phyloP scores from a whole-genome alignment of 2,113 vertebrate genomes.

The Myrmophylax atrothorax region DNA sequence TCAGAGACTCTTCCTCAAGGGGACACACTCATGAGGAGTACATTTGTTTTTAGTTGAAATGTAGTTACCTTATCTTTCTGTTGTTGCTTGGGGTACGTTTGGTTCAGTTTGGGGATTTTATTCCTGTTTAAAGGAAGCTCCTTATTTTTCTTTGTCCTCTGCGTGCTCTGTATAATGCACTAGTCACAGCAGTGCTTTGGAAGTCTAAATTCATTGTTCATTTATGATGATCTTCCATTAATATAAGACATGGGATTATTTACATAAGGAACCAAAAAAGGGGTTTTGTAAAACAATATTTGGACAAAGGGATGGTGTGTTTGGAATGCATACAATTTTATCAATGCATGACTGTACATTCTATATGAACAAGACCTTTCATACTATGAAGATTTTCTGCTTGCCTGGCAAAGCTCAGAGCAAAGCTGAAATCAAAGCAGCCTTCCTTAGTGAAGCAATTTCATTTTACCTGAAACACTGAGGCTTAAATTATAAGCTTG shows the following conservation, averaged over 20 bases:
- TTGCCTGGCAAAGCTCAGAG: conserved; percentile 54
- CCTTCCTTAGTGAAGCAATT: conserved; percentile 62
- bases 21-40: not conserved
- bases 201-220: not conserved
- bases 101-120: not conserved
- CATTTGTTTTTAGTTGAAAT: not conserved
- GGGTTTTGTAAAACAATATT: conserved; percentile 30
- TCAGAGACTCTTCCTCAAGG: not conserved
- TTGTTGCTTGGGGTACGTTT: not conserved
- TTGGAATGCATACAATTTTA: not conserved
- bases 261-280: not conserved
- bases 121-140: not conserved
- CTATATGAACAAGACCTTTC: conserved; percentile 33
- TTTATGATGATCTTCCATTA: conserved; percentile 42
- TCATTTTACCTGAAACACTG: conserved; percentile 68
- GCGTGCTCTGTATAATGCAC: not conserved
- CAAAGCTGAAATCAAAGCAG: conserved; percentile 68
- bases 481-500: conserved; percentile 70
- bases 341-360: conserved; percentile 52
- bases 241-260: conserved; percentile 11
- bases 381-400: conserved; percentile 43
- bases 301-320: not conserved
- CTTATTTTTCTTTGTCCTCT: not conserved
- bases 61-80: not conserved
- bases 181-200: not conserved